Base-by-base conservation (phyloP, 1,140 invertebrate species). In the Phocides pigmalion region DNA sequence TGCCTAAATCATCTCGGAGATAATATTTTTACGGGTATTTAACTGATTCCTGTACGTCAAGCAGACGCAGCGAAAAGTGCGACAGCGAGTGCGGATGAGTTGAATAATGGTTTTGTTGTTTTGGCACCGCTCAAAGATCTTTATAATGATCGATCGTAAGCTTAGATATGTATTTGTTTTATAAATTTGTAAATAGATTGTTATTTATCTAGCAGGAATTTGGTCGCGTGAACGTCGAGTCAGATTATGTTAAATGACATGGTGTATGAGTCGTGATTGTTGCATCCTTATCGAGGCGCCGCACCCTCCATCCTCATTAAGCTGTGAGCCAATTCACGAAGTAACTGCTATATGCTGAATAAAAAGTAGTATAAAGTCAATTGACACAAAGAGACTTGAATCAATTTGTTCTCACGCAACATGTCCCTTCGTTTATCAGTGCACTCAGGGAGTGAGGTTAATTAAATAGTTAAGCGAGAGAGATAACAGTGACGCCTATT, bases 401-500 rank as follows among this genome's bases (percentile, higher is more conserved):
- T 81, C 76, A 75, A 82, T 84, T 78, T 82, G 76, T 84, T 85
- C 84, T 82, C 84, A 86, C 82, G 79, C 79, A 78, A 83, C 72
- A 76, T 76, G 76, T 81, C 76, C 68, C 67, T 54, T n/a, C 62
- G 53, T 69, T 80, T 86, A 88, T 86, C 85, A 79, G 70, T 79
- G 76, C 75, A 81, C 79, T 80, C 73, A 66, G 62, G 66, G 66
- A 83, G 76, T 76, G 81, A 76, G 78, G 82, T 84, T 88, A 86
- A 88, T 88, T 88, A 88, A 88, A 86, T 83, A 83, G 82, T 86
- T 81, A 86, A 70, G 70, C 81, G 77, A 70, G 72, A 63, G 59
- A 80, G 81, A 88, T 86, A 86, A 82, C 64, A 74, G 66, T 76
- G 76, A 81, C 75, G 75, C 67, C 79, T 84, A 82, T 84, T 80